Evolutionary conservation across 2,797 vertebrate genomes (phyloP), one percentile per base, ranked within the genome.

Genomic region (Eutrigla gurnardus): DNA sequence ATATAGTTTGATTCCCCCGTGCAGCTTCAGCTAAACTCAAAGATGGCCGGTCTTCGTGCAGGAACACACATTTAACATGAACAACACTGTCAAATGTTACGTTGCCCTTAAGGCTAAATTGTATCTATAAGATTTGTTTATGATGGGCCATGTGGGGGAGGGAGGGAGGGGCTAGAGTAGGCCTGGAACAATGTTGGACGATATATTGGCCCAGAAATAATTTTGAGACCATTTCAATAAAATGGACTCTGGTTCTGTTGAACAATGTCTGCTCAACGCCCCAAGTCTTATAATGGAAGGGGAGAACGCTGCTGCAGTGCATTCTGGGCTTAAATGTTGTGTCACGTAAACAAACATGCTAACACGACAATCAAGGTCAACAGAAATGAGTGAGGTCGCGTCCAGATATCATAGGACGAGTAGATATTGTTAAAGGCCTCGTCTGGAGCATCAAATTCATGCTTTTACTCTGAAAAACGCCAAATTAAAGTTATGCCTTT

Each of bases 1-100:
- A 78, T 85, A 32, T 33, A 13, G 14, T 36, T 25, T n/a, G 47
- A 74, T 33, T 76, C 61, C 62, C 25, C 53, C 0, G 5, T 49
- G 65, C 45, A 37, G 65, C 32, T 54, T 50, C 49, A n/a, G 49
- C 59, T 65, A 10, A 66, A 66, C 46, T 49, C 50, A 71, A 32
- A 81, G 13, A 64, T 45, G 14, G 33, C 25, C 3, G 7, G 7
- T 17, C 6, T 54, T 37, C 12, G 47, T 52, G 50, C 18, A n/a
- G 17, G 15, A 49, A 35, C 46, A 62, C 32, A 65, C n/a, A 32
- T 14, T 33, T n/a, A 53, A 15, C 12, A 61, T 17, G 17, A n/a
- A 54, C 11, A 54, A 13, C 5, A 18, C 1, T 15, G 49, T 15
- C 9, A 3, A 35, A 45, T 59, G 37, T 49, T 49, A 42, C 42